Conservation (phyloP, 2,888 invertebrate species). For the Thymelicus lineola region DNA sequence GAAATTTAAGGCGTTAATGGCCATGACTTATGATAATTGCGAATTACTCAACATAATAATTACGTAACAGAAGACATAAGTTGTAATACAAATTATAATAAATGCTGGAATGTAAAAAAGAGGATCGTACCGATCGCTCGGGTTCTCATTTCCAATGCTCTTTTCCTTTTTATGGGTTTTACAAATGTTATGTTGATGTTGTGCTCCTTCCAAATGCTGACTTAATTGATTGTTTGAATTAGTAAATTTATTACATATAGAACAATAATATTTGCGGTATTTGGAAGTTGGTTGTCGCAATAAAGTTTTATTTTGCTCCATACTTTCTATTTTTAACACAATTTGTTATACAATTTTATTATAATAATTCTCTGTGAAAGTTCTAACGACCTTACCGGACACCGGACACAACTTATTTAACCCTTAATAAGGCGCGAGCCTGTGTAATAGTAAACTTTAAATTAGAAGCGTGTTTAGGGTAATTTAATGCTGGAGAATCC, state of each 20-base stretch:
- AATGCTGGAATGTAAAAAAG: constrained; percentile 64
- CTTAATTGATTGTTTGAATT: constrained; percentile 75
- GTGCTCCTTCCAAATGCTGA: constrained; percentile 74
- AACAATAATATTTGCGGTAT: constrained; percentile 65
- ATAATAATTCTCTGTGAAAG: no score
- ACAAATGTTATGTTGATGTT: constrained; percentile 66
- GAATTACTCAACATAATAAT: constrained; percentile 61
- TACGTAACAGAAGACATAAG: constrained; percentile 66
- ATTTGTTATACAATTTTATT: no score
- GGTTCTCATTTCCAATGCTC: constrained; percentile 43
- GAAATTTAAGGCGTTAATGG: constrained; percentile 80
- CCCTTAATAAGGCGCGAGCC: no score
- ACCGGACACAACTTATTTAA: no score
- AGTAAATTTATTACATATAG: constrained; percentile 66
- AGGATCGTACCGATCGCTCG: constrained; percentile 56
- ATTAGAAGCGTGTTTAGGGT: no score
- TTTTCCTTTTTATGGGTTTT: constrained; percentile 50
- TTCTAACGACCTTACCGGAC: no score
- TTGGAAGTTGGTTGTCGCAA: constrained; percentile 46
- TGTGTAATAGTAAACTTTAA: no score
- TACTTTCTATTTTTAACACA: neutral
- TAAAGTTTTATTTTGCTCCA: constrained; percentile 46
- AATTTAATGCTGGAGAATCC: no score
- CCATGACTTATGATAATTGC: constrained; percentile 50
- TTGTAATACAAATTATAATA: constrained; percentile 61